A percentile compares a stretch with the other conserved stretches of the same genome.
Evolutionary conservation across 2,797 vertebrate genomes (phyloP).

Genomic region (Eutrigla gurnardus): DNA sequence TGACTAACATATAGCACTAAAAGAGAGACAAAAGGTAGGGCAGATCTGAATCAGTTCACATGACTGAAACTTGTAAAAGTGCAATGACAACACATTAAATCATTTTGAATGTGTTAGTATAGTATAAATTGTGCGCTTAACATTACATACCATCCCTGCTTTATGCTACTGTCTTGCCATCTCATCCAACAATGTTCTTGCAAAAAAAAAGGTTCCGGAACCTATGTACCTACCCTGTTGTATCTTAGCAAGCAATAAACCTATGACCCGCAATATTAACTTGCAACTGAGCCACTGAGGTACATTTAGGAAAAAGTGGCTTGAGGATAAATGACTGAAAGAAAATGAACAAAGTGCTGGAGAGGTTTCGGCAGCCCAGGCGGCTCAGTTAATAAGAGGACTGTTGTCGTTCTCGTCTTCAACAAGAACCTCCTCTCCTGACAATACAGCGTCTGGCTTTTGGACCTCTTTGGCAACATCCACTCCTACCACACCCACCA

Average conservation of each 20-base stretch:
- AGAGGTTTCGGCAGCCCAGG: not conserved
- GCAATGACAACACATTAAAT: not conserved
- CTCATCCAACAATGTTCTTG: not conserved
- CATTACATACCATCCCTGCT: not conserved
- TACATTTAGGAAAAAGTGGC: not conserved
- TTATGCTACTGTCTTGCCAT: not conserved
- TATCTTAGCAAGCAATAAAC: not conserved
- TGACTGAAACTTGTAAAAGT: not conserved
- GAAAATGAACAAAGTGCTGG: constrained; percentile 25
- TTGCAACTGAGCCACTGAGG: not conserved
- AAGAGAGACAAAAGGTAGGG: not conserved
- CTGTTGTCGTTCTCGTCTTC: constrained; percentile 52
- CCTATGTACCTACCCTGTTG: not conserved
- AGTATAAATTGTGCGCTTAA: not conserved
- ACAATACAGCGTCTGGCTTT: constrained; percentile 43
- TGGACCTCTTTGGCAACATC: constrained; percentile 52
- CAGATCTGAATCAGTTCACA: not conserved
- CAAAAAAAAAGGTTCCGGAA: not conserved
- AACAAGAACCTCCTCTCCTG: constrained; percentile 52
- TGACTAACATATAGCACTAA: not conserved
- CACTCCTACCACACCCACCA: constrained; percentile 56
- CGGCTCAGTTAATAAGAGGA: constrained; percentile 43
- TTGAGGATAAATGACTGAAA: not conserved
- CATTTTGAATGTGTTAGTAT: not conserved
- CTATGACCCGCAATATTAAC: constrained; percentile 12